Evolutionary conservation across 2,797 vertebrate genomes (phyloP), one percentile per base, ranked within the genome.

Genomic region (Ptychadena robeensis): DNA sequence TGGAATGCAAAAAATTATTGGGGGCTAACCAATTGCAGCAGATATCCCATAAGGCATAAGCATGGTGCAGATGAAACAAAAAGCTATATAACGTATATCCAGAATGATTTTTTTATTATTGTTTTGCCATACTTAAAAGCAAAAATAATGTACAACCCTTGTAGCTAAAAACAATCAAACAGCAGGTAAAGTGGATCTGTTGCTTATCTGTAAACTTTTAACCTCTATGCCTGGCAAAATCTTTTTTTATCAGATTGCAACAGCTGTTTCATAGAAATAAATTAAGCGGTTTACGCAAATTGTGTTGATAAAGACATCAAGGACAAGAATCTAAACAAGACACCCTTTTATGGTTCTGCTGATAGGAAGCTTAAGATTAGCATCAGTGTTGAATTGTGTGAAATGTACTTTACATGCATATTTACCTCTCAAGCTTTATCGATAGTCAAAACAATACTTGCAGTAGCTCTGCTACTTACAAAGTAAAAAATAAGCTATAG

Each of bases 401-500:
- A 82, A 73, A 73, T 75, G 72, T 68, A 75, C 63, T 82, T 82
- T 76, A 82, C 73, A 82, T 82, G 80, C 63, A 82, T 82, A 66
- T 76, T 82, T 82, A 40, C 80, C 32, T 74, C n/a, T 82, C 32
- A 75, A 40, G 53, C 28, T 59, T 82, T 76, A 63, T 69, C 64
- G 6, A 40, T 66, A 82, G 80, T 40, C 80, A 75, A 82, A 76
- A 82, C 65, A 82, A 80, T 72, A 73, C 59, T 66, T 73, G 37
- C 28, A 64, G 73, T 59, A 80, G 25, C 32, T 80, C 37, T 80
- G 53, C 66, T 79, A 69, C 65, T 66, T 75, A 12, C 48, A 66
- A 65, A 44, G 27, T 40, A 61, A 66, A 65, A 59, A 35, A n/a
- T 44, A 44, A 65, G 35, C 22, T 31, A 44, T 77, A 44, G 27